These are phyloP conservation scores for Jaculus jaculus DNA, from an alignment of 2,113 vertebrate species.

Conservation along the genomic window DNA sequence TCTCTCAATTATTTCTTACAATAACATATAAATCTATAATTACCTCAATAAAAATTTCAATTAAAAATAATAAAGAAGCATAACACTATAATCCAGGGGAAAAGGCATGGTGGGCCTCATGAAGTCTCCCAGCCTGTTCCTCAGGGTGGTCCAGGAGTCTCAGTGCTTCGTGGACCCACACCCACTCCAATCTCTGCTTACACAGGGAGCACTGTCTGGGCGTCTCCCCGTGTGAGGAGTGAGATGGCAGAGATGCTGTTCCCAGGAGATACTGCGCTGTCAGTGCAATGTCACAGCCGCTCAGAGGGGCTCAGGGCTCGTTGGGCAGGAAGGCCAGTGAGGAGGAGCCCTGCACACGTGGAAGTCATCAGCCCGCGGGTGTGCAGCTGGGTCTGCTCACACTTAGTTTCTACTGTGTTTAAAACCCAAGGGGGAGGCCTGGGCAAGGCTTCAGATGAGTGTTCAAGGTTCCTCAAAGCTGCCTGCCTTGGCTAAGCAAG, in stretches of 20 bases:
- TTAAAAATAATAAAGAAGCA: background rate
- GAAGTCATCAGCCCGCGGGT: background rate
- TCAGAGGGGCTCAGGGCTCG: background rate
- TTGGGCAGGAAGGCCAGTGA: background rate
- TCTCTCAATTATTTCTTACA: background rate
- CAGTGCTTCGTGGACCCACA: background rate
- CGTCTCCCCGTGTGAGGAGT: no score
- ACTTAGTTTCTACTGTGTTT: background rate
- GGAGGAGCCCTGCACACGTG: background rate
- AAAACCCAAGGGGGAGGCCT: background rate
- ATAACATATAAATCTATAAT: background rate
- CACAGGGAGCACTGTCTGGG: background rate
- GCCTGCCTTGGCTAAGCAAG: background rate
- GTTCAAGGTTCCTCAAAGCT: background rate
- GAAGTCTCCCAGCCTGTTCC: background rate
- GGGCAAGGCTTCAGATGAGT: background rate
- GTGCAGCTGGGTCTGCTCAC: background rate
- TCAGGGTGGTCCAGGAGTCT: background rate
- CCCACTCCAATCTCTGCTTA: background rate
- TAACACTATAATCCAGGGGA: background rate
- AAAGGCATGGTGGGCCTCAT: accelerated
- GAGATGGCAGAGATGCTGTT: background rate
- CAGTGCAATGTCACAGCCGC: background rate
- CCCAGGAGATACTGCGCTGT: background rate
- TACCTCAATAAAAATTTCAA: background rate